Conservation (phyloP, 2,797 vertebrate genomes). For the Myoxocephalus aenaeus region DNA sequence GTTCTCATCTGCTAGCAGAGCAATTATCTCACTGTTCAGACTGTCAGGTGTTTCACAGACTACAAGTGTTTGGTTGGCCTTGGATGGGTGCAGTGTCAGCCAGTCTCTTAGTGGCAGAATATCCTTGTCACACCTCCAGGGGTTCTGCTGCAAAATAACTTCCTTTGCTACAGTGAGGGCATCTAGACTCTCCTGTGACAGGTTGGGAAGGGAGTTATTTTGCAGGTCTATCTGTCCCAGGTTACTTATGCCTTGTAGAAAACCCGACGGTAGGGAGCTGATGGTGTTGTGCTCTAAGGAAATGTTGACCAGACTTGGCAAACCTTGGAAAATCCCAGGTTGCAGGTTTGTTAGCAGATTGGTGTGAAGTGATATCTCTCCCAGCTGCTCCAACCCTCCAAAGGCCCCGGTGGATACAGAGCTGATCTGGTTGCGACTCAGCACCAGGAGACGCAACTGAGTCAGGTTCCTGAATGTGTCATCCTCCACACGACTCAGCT, state of each 20-base stretch:
- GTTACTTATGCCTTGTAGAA: slow-evolving; percentile 80
- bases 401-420: slow-evolving; percentile 85
- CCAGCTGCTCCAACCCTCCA: slow-evolving; percentile 84
- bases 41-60: slow-evolving; percentile 82
- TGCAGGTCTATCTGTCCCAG: slow-evolving; percentile 87
- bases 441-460: slow-evolving; percentile 86
- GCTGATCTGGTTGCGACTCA: slow-evolving; percentile 90
- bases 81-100: slow-evolving; percentile 82
- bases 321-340: slow-evolving; percentile 80
- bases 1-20: slow-evolving; percentile 63
- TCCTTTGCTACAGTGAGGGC: slow-evolving; percentile 78
- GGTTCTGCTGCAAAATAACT: slow-evolving; percentile 89
- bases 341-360: slow-evolving; percentile 86
- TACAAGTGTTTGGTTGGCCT: slow-evolving; percentile 80
- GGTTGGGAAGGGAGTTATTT: slow-evolving; percentile 88
- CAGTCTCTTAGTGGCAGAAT: slow-evolving; percentile 89
- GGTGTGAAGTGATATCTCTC: slow-evolving; percentile 91
- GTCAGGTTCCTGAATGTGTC: slow-evolving; percentile 88
- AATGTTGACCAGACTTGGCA: slow-evolving; percentile 88
- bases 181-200: slow-evolving; percentile 85
- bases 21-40: slow-evolving; percentile 77
- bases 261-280: slow-evolving; percentile 76
- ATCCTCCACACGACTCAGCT: slow-evolving; percentile 83
- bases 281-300: slow-evolving; percentile 92
- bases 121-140: slow-evolving; percentile 91